Conservation (phyloP, 2,113 vertebrate genomes). For the Salminus brasiliensis region DNA sequence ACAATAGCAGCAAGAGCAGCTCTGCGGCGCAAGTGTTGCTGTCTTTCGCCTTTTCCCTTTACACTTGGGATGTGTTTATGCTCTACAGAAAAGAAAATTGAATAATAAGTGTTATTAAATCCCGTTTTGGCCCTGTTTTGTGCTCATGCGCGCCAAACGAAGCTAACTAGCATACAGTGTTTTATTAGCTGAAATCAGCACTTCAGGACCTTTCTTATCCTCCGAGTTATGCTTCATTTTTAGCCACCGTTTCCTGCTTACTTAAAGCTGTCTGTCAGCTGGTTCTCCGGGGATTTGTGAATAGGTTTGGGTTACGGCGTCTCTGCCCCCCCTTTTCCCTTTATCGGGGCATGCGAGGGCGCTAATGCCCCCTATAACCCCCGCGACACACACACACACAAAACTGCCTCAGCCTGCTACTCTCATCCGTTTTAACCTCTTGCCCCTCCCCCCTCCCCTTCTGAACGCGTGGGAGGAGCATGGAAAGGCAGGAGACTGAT, state of each 20-base stretch:
- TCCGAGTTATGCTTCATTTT: slow-evolving; percentile 48
- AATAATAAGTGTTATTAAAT: background rate
- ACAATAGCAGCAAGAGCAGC: slow-evolving; percentile 5
- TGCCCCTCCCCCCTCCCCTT: slow-evolving; percentile 63
- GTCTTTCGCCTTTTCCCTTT: background rate
- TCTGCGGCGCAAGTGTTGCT: background rate
- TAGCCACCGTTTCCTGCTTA: slow-evolving; percentile 59
- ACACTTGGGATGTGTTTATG: background rate
- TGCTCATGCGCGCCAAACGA: background rate
- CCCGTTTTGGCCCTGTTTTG: background rate
- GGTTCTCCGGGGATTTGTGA: slow-evolving; percentile 57
- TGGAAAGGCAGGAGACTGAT: slow-evolving; percentile 80
- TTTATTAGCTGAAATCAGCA: no score
- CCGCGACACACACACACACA: no score
- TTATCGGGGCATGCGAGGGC: slow-evolving; percentile 18
- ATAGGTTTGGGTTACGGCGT: slow-evolving; percentile 65
- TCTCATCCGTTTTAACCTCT: slow-evolving; percentile 76
- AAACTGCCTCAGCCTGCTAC: no score
- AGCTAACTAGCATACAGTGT: no score
- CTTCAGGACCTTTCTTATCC: background rate
- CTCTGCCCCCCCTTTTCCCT: slow-evolving; percentile 31
- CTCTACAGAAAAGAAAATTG: background rate
- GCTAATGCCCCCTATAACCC: slow-evolving; percentile 25
- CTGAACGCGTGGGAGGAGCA: slow-evolving; percentile 75
- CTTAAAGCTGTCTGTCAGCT: slow-evolving; percentile 61